Base-by-base conservation (phyloP, 2,797 vertebrate species). In the Syngnathus rostellatus region DNA sequence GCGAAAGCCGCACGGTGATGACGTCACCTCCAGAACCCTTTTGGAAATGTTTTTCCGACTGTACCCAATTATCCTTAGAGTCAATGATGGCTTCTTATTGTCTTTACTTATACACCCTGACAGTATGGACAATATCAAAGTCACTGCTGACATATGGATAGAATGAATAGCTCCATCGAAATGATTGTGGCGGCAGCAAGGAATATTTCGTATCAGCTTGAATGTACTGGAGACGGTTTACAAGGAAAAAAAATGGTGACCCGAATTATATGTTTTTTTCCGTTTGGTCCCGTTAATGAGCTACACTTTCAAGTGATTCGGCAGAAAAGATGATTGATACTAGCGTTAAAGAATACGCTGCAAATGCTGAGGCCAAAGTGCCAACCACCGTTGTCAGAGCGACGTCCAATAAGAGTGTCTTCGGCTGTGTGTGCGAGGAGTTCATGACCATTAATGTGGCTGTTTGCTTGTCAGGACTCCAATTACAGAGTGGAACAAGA, bases 401-500 rank as follows among this genome's bases (percentile, higher is more conserved):
- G 50, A 53, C 50, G 21, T 9, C 9, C 8, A 3, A 23, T n/a
- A 8, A 21, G 8, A 17, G n/a, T 19, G 50, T 53, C n/a, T 7
- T 8, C 50, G 23, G 50, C 50, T 51, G 53, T 40, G 68, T 14
- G 14, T 41, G 23, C 23, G 46, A 17, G 54, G 64, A 71, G 65
- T 72, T 74, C 69, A 65, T 57, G 67, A 68, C 63, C 70, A 54
- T 43, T 62, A 40, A 58, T 37, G 46, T 62, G 63, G 68, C 67
- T 70, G 63, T 60, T 59, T 45, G 68, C 74, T 70, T 63, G 77
- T 81, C 77, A 58, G 72, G 77, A 78, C 73, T 74, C 83, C 87
- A 90, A 87, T 88, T 88, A 87, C 79, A 81, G 77, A 67, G 73
- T 76, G 76, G 69, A 75, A 72, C 69, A 66, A 80, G 80, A 81